Evolutionary conservation across 2,888 invertebrate genomes (phyloP), one percentile per base, ranked within the genome.

Genomic region (Sialis fuliginosa): DNA sequence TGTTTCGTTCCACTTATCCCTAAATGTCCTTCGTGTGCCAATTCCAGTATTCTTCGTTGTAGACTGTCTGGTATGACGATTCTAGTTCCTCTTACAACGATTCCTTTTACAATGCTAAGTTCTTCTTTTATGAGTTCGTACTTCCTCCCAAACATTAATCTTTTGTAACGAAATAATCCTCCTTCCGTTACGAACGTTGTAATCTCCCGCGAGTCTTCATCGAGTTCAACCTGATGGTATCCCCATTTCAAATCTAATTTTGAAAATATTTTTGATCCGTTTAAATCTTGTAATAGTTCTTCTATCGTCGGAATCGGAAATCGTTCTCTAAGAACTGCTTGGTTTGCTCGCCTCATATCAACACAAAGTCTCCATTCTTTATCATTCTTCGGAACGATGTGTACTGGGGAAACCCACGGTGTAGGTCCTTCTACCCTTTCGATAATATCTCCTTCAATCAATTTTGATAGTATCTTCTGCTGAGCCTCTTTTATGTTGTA

Each of bases 91-190:
- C n/a, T n/a, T n/a, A n/a, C n/a, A n/a, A n/a, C n/a, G n/a, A n/a
- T n/a, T n/a, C n/a, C n/a, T n/a, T n/a, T n/a, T n/a, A n/a, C n/a
- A n/a, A n/a, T n/a, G n/a, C n/a, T n/a, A n/a, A n/a, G n/a, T n/a
- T n/a, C n/a, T n/a, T n/a, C n/a, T n/a, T n/a, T n/a, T n/a, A n/a
- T n/a, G n/a, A n/a, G n/a, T n/a, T n/a, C n/a, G n/a, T n/a, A n/a
- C n/a, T n/a, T n/a, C n/a, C n/a, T n/a, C n/a, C n/a, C n/a, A n/a
- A n/a, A n/a, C n/a, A n/a, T n/a, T n/a, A n/a, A n/a, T n/a, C n/a
- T n/a, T 60, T 61, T 63, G 48, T 58, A 64, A 8, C 58, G 48
- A 44, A 47, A 60, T 7, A 62, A 37, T 0, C 60, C 61, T 33
- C 50, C 51, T 10, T 49, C 49, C 1, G 60, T 58, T 4, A 56